Percentiles rank a stretch among this genome's conserved stretches.
phyloP scores from a whole-genome alignment of 2,797 vertebrate species.

The Enoplosus armatus region DNA sequence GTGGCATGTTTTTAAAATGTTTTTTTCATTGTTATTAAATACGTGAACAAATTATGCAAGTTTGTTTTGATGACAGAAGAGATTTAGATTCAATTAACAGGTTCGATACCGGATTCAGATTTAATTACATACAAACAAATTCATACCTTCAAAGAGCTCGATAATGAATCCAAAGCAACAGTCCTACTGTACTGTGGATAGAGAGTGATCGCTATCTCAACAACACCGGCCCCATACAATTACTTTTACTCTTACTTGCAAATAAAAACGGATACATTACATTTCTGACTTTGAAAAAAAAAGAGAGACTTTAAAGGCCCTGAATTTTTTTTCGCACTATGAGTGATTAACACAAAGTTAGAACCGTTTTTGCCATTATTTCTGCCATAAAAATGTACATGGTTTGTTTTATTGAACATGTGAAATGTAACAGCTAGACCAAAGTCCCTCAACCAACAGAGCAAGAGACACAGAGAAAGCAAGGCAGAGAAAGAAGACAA shows the following conservation, averaged over 20 bases:
- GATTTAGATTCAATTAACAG: constrained; percentile 1
- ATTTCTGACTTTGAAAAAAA: not conserved
- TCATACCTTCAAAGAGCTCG: not conserved
- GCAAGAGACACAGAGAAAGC: not conserved
- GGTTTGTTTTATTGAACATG: too few relatives aligned
- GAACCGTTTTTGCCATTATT: too few relatives aligned
- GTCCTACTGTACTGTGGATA: not conserved
- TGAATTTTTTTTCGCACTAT: too few relatives aligned
- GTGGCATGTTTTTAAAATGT: not conserved
- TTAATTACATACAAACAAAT: not conserved
- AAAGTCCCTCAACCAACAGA: not conserved
- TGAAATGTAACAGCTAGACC: too few relatives aligned
- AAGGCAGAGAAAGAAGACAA: not conserved
- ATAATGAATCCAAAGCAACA: not conserved
- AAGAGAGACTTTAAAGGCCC: not conserved
- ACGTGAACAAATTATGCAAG: constrained; percentile 15
- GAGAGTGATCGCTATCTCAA: not conserved
- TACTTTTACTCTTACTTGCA: not conserved
- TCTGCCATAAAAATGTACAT: too few relatives aligned
- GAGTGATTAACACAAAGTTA: not conserved
- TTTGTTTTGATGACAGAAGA: not conserved
- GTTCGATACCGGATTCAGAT: not conserved
- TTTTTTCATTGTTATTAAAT: constrained; percentile 10
- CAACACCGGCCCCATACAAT: not conserved
- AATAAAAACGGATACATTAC: not conserved